phyloP scores from a whole-genome alignment of 2,113 vertebrate genomes.

The Heterotilapia buettikoferi region DNA sequence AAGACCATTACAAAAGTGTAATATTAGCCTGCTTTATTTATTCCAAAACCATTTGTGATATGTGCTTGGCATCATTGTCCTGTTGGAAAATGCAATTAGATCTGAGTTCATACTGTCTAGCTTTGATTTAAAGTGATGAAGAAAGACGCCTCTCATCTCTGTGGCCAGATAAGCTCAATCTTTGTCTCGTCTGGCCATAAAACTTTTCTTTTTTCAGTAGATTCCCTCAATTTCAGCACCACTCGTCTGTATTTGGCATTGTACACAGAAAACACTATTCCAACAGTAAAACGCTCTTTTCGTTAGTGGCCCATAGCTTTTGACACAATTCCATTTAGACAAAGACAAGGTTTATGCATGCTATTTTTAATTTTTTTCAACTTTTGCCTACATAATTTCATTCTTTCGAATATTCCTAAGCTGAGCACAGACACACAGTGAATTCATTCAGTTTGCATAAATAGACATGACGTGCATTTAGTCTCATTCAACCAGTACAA shows the following conservation, averaged over 20 bases:
- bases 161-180: not conserved
- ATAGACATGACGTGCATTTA: slow-evolving; percentile 52
- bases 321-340: not conserved
- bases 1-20: not conserved
- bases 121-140: not conserved
- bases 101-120: not conserved
- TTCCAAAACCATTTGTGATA: not conserved
- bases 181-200: not conserved
- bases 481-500: slow-evolving; percentile 52
- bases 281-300: not conserved
- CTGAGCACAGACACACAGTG: slow-evolving; percentile 53
- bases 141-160: not conserved
- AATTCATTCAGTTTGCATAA: slow-evolving; percentile 62
- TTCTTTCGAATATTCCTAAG: slow-evolving; percentile 41
- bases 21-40: not conserved
- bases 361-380: slow-evolving; percentile 41
- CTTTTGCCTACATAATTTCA: slow-evolving; percentile 39
- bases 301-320: not conserved
- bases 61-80: not conserved
- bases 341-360: slow-evolving; percentile 12
- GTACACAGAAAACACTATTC: not conserved
- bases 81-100: not conserved
- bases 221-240: not conserved
- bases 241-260: not conserved
- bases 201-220: not conserved